phyloP scores from a whole-genome alignment of 1,140 invertebrate genomes.

The Zeugodacus cucurbitae region DNA sequence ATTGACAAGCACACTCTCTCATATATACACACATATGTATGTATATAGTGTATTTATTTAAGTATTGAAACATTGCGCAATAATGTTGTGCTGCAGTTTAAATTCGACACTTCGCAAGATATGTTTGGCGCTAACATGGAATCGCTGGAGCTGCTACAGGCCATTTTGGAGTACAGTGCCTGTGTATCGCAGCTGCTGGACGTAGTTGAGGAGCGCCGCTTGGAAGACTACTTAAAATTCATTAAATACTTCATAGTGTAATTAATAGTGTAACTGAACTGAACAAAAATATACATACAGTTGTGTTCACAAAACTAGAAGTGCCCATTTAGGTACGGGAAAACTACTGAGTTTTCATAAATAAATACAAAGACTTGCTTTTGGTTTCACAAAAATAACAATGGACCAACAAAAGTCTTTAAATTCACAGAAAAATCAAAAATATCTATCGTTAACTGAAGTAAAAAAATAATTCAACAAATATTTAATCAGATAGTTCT shows the following conservation, averaged over 20 bases:
- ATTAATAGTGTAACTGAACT: background rate
- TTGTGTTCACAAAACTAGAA: no score
- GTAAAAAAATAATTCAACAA: no score
- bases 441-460: no score
- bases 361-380: no score
- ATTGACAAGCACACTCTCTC: background rate
- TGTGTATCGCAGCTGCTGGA: background rate
- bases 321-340: no score
- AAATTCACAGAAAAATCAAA: no score
- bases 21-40: no score
- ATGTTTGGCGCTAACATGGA: slow-evolving; percentile 1
- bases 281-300: background rate
- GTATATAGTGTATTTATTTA: background rate
- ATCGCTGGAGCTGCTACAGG: background rate
- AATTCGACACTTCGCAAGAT: background rate
- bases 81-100: background rate
- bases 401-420: no score
- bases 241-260: background rate
- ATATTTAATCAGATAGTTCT: no score
- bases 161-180: background rate
- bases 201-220: background rate
- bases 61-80: background rate
- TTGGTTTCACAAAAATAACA: no score
- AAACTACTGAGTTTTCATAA: no score
- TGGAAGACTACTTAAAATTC: background rate